Evolutionary conservation across 1,140 invertebrate genomes (phyloP).

Genomic region (Manduca sexta): DNA sequence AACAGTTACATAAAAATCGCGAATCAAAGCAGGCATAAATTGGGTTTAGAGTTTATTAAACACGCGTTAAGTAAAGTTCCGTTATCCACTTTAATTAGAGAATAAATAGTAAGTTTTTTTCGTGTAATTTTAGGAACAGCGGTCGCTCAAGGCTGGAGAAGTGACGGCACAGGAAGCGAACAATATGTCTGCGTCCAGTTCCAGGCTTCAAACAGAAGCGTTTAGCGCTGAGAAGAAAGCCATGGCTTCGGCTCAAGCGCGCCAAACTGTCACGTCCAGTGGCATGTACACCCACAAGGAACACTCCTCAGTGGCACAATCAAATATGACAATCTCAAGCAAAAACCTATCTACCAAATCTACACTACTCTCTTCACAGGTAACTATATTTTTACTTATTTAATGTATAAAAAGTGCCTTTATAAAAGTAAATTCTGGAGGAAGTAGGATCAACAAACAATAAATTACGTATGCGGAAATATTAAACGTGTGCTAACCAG

Average conservation of each 20-base stretch:
- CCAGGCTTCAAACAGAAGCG: conserved; percentile 88
- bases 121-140: conserved; percentile 78
- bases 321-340: conserved; percentile 84
- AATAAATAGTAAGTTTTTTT: no score
- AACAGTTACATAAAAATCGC: background rate
- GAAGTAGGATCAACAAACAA: no score
- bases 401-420: background rate
- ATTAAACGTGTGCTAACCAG: no score
- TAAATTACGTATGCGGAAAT: no score
- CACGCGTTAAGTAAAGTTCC: no score
- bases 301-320: conserved; percentile 81
- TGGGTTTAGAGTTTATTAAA: no score
- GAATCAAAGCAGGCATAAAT: no score
- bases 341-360: conserved; percentile 82
- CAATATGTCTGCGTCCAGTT: conserved; percentile 83
- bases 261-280: conserved; percentile 85
- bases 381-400: conserved; percentile 22
- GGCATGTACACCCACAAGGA: conserved; percentile 88
- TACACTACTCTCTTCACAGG: conserved; percentile 75
- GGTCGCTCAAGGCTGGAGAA: conserved; percentile 86
- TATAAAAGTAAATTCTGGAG: background rate
- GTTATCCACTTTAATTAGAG: no score
- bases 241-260: conserved; percentile 86
- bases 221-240: conserved; percentile 90
- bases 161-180: conserved; percentile 88